Evolutionary conservation across 2,113 vertebrate genomes (phyloP).

Genomic region (Taxidea taxus): DNA sequence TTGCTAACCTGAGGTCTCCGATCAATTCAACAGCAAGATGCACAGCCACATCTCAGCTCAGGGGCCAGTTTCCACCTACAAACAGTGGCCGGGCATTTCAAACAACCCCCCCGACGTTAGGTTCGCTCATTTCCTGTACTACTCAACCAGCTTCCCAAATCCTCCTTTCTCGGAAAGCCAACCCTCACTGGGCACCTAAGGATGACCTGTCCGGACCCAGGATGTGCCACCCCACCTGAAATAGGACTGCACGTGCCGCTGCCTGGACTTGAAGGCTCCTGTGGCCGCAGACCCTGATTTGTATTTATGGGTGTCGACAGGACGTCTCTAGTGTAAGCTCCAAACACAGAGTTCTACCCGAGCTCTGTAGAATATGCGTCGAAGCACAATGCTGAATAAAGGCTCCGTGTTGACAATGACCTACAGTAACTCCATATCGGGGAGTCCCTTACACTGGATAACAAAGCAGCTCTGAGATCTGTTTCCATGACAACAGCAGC

Average conservation of each 20-base stretch:
- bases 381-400: background rate
- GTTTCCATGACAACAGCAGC: conserved; percentile 78
- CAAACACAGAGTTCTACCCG: background rate
- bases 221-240: background rate
- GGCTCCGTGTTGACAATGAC: background rate
- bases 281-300: background rate
- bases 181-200: rapidly evolving
- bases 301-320: background rate
- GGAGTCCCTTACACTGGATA: conserved; percentile 60
- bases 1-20: background rate
- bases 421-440: conserved; percentile 48
- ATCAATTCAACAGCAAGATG: background rate
- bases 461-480: conserved; percentile 66
- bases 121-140: background rate
- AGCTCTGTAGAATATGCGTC: background rate
- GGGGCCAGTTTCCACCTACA: background rate
- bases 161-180: background rate
- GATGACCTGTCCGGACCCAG: background rate
- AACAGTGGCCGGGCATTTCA: background rate
- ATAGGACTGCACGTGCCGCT: rapidly evolving
- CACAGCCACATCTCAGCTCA: background rate
- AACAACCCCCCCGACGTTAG: background rate
- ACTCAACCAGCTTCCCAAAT: background rate
- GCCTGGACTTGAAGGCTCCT: background rate
- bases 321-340: background rate